phyloP scores from a whole-genome alignment of 2,888 invertebrate species.

The Drosophila fungiperda region DNA sequence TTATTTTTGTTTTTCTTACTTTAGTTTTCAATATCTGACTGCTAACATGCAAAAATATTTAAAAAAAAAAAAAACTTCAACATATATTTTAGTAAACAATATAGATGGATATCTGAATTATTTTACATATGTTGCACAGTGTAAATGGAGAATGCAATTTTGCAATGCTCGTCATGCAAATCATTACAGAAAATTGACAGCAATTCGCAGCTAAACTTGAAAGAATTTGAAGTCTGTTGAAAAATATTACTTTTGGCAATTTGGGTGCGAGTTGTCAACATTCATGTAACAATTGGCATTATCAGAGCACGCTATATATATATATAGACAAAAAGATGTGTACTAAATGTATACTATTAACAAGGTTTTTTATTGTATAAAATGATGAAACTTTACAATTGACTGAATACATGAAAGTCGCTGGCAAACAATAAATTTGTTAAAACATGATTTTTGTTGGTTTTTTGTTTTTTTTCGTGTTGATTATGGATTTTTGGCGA shows the following conservation, averaged over 20 bases:
- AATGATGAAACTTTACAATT: constrained; percentile 51
- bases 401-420: constrained; percentile 16
- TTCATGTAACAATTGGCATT: constrained; percentile 83
- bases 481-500: constrained; percentile 7
- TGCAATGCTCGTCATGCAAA: constrained; percentile 57
- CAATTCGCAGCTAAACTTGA: constrained; percentile 38
- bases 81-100: neutral
- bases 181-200: constrained; percentile 76
- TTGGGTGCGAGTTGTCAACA: constrained; percentile 65
- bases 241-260: constrained; percentile 34
- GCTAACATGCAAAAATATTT: neutral
- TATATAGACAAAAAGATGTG: neutral
- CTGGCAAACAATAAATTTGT: constrained; percentile 16
- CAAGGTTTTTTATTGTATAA: constrained; percentile 50
- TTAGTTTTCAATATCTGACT: neutral
- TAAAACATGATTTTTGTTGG: neutral
- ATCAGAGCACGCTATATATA: constrained; percentile 59
- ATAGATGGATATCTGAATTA: neutral
- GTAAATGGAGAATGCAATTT: constrained; percentile 41
- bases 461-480: neutral
- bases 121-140: constrained; percentile 31
- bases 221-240: neutral
- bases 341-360: constrained; percentile 41
- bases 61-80: neutral
- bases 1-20: neutral